Evolutionary conservation across 2,888 invertebrate species (phyloP).

Genomic region (Tetrapedia diversipes): DNA sequence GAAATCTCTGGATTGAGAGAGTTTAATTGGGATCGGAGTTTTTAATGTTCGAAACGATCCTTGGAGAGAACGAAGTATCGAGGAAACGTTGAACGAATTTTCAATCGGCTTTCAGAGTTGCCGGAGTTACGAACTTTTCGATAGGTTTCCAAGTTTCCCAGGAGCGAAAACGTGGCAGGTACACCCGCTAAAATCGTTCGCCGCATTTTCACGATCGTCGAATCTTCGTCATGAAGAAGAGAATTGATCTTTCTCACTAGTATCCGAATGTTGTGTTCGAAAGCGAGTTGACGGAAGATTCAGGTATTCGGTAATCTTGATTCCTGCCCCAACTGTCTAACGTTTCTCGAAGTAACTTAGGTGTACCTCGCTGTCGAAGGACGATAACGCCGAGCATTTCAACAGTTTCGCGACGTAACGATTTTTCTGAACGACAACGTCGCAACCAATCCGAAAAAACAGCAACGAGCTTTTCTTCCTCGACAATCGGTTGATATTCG

Average conservation of each 20-base stretch:
- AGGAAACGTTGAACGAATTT: constrained; percentile 37
- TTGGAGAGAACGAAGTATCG: constrained; percentile 5
- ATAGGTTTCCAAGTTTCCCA: constrained; percentile 12
- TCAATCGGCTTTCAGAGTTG: constrained; percentile 33
- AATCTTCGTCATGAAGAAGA: constrained; percentile 7
- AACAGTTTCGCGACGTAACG: neutral
- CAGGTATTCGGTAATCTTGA: constrained; percentile 36
- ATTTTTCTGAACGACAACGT: too few species aligned
- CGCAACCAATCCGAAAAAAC: too few species aligned
- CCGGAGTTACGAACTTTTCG: constrained; percentile 19
- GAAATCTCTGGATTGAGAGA: constrained; percentile 24
- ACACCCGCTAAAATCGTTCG: constrained; percentile 24
- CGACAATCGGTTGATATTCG: too few species aligned
- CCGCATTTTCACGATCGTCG: constrained; percentile 36
- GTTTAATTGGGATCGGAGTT: constrained; percentile 39
- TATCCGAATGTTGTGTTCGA: constrained; percentile 22
- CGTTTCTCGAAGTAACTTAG: too few species aligned
- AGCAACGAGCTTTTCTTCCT: too few species aligned
- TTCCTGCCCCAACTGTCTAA: neutral
- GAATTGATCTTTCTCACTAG: constrained; percentile 39
- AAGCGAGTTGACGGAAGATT: constrained; percentile 25
- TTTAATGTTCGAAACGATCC: constrained; percentile 7
- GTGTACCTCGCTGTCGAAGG: too few species aligned
- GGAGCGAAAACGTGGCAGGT: neutral
- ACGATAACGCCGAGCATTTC: neutral